A percentile compares a stretch with the other conserved stretches of the same genome.
phyloP scores from a whole-genome alignment of 2,888 invertebrate species.

The Phorcus lineatus region DNA sequence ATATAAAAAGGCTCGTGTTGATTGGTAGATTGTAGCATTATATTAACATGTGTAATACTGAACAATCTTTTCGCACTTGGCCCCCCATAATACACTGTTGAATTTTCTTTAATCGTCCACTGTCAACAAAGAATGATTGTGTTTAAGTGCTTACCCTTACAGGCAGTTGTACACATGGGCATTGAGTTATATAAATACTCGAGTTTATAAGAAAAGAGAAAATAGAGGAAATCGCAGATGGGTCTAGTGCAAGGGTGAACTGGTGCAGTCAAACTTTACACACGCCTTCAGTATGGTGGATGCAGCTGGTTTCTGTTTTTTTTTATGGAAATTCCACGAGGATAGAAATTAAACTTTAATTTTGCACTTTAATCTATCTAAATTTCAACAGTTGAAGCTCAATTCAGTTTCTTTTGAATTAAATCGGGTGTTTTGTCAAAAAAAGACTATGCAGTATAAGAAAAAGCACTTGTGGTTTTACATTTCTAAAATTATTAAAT shows the following conservation, averaged over 20 bases:
- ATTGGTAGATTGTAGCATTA: background rate
- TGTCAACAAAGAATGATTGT: slow-evolving; percentile 7
- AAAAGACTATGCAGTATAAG: no score
- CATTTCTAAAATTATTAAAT: no score
- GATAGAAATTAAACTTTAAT: background rate
- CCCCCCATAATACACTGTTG: slow-evolving; percentile 15
- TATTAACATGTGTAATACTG: slow-evolving; percentile 15
- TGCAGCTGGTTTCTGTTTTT: background rate
- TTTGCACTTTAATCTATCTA: no score
- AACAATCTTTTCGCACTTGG: background rate
- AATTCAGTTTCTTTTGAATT: no score
- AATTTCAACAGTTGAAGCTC: no score
- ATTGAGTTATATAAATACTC: slow-evolving; percentile 15
- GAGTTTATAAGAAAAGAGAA: slow-evolving; percentile 7
- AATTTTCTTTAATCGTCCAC: slow-evolving; percentile 5
- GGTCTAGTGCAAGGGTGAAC: background rate
- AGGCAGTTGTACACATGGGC: background rate
- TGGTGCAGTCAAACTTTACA: background rate
- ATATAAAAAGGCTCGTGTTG: background rate
- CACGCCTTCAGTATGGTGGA: background rate
- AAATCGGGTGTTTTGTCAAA: no score
- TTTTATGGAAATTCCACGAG: background rate
- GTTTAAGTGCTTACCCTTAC: background rate
- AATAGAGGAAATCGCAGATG: slow-evolving; percentile 20
- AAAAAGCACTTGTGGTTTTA: no score